A percentile compares a stretch with the other conserved stretches of the same genome.
Conservation (phyloP, 2,888 invertebrate genomes). For the Eristalis arbustorum region DNA sequence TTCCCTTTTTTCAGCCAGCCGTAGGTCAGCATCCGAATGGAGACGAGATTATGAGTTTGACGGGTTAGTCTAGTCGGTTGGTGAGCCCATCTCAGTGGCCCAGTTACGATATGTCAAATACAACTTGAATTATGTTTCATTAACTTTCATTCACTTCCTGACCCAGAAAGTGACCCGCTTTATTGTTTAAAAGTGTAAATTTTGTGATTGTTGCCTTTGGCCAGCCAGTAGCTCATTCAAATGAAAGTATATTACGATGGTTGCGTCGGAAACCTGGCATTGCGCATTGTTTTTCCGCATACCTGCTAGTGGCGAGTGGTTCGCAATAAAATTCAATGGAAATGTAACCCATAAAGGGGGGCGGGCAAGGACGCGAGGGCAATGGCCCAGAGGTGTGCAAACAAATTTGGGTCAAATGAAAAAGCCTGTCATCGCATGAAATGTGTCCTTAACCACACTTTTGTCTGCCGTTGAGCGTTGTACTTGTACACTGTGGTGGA, state of each 20-base stretch:
- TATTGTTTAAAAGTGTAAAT: slow-evolving; percentile 14
- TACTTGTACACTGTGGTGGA: neutral
- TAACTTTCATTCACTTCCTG: slow-evolving; percentile 42
- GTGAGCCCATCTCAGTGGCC: slow-evolving; percentile 10
- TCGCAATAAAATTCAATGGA: slow-evolving; percentile 26
- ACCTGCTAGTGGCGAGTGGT: neutral
- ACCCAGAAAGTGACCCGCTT: slow-evolving; percentile 20
- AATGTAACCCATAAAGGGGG: neutral
- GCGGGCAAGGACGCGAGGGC: neutral
- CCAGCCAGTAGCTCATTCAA: neutral
- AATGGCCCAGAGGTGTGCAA: neutral
- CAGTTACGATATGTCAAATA: slow-evolving; percentile 34
- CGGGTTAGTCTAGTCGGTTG: neutral
- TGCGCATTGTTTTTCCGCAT: slow-evolving; percentile 31
- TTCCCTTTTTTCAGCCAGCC: neutral
- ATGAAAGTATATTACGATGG: slow-evolving; percentile 21
- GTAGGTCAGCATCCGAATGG: neutral
- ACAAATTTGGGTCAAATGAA: neutral
- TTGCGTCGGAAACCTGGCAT: slow-evolving; percentile 17
- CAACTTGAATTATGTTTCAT: slow-evolving; percentile 31
- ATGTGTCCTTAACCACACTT: neutral
- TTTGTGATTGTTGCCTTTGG: neutral
- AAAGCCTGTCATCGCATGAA: neutral
- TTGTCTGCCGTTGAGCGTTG: slow-evolving; percentile 9
- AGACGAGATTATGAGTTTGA: neutral